A percentile compares a stretch with the other conserved stretches of the same genome.
phyloP scores from a whole-genome alignment of 2,113 vertebrate genomes.

The Petrocephalus zakoni region DNA sequence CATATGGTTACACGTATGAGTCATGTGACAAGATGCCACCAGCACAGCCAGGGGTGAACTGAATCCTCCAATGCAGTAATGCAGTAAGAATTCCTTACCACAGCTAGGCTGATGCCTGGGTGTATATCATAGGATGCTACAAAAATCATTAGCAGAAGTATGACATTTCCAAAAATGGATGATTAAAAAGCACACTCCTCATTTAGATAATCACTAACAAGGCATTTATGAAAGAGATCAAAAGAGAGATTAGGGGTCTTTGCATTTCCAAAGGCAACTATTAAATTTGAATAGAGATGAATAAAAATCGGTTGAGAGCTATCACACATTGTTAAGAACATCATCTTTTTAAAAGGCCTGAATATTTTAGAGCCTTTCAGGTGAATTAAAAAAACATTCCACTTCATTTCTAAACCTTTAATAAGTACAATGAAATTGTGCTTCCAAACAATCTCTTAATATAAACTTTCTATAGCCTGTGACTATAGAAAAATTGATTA shows the following conservation, averaged over 20 bases:
- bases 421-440: neutral
- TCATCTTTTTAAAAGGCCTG: conserved; percentile 14
- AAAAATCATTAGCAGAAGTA: neutral
- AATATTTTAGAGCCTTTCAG: conserved; percentile 13
- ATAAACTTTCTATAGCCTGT: neutral
- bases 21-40: neutral
- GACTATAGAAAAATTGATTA: neutral
- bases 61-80: neutral
- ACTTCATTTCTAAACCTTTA: conserved; percentile 10
- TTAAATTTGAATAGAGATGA: conserved; percentile 19
- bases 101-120: neutral
- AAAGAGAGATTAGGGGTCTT: neutral
- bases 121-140: neutral
- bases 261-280: conserved; percentile 13
- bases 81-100: neutral
- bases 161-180: neutral
- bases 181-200: neutral
- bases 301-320: conserved; percentile 9
- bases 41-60: neutral
- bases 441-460: neutral
- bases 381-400: neutral
- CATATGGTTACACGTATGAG: neutral
- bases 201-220: conserved; percentile 14
- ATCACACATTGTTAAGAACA: conserved; percentile 10
- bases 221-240: conserved; percentile 10